These are phyloP conservation scores for Muscicapa adusta DNA, from an alignment of 2,113 vertebrate genomes.

Conservation along the genomic window DNA sequence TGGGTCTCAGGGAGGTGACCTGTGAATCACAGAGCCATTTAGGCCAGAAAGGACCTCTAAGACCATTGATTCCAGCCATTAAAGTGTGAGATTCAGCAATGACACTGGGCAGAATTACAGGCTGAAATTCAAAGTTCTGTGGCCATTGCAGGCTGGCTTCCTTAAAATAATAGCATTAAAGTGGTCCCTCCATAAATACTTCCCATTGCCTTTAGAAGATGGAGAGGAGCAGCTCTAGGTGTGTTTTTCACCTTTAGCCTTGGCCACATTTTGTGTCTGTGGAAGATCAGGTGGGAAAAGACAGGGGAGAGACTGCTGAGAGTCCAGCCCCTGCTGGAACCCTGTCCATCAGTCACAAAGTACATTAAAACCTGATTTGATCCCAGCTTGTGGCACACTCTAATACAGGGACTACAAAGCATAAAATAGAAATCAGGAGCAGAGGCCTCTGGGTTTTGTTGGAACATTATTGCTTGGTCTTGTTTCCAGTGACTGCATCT, in stretches of 20 bases:
- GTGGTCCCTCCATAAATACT: not conserved
- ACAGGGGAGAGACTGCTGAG: not conserved
- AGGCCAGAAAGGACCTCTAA: not conserved
- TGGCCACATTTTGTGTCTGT: not conserved
- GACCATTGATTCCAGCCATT: not conserved
- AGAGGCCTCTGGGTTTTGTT: conserved; percentile 38
- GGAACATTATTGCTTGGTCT: conserved; percentile 19
- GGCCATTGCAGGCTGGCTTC: not conserved
- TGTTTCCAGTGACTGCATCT: conserved; percentile 55
- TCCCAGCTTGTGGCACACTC: not conserved
- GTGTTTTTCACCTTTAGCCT: not conserved
- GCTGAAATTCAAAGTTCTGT: not conserved
- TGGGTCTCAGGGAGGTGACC: not conserved
- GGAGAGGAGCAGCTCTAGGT: not conserved
- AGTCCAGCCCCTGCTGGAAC: not conserved
- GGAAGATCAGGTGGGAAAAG: not conserved
- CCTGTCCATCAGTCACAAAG: not conserved
- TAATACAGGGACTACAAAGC: not conserved
- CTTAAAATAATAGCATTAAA: not conserved
- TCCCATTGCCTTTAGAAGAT: not conserved
- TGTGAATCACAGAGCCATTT: not conserved
- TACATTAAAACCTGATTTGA: not conserved
- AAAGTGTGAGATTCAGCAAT: not conserved
- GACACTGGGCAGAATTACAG: not conserved
- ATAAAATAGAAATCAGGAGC: conserved; percentile 37